Conservation (phyloP, 2,888 invertebrate genomes). For the Caenorhabditis afra region DNA sequence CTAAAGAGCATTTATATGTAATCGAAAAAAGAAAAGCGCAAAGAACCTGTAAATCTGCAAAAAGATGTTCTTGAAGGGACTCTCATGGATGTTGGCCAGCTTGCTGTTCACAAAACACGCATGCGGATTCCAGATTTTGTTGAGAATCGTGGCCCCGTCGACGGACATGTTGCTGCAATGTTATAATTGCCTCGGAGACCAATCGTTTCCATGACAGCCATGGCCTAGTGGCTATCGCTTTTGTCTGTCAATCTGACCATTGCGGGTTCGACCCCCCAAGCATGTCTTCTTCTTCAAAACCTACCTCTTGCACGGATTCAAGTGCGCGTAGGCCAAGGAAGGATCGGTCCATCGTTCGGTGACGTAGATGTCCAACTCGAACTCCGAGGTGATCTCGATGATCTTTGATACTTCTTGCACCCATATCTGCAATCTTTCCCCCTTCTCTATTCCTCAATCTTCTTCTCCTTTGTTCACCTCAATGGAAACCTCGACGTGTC, state of each 20-base stretch:
- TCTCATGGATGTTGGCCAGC: constrained; percentile 75
- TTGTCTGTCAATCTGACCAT: no score
- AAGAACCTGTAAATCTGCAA: constrained; percentile 75
- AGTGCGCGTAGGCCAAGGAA: constrained; percentile 75
- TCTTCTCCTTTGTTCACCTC: constrained; percentile 68
- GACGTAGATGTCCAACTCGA: constrained; percentile 80
- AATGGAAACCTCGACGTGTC: constrained; percentile 77
- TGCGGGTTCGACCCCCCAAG: no score
- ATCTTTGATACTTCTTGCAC: constrained; percentile 81
- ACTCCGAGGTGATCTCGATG: constrained; percentile 80
- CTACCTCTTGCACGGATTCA: constrained; percentile 80
- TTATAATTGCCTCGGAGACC: neutral
- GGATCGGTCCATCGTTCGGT: constrained; percentile 80
- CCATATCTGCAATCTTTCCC: constrained; percentile 75
- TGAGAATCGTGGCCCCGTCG: constrained; percentile 77
- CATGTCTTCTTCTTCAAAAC: neutral
- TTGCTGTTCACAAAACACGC: constrained; percentile 80
- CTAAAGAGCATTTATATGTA: constrained; percentile 48
- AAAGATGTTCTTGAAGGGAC: constrained; percentile 80
- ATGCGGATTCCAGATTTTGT: constrained; percentile 78
- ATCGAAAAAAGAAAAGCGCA: neutral
- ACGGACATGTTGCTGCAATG: constrained; percentile 78
- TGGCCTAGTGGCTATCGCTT: no score
- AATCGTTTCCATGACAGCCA: no score
- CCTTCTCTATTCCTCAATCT: neutral